Evolutionary conservation across 2,888 invertebrate genomes (phyloP).

Genomic region (Eupithecia exiguata): DNA sequence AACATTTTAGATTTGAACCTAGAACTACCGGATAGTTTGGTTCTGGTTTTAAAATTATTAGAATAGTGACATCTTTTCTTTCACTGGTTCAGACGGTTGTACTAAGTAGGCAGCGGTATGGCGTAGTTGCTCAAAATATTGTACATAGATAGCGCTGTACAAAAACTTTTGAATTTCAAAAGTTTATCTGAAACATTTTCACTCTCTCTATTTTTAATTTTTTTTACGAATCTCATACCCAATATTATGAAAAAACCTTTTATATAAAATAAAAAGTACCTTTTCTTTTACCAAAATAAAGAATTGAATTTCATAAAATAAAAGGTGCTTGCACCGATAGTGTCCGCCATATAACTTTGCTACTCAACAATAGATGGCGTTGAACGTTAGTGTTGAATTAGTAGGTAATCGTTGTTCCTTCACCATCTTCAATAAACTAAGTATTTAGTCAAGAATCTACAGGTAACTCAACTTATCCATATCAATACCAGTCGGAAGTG

Average conservation of each 20-base stretch:
- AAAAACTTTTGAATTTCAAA: not conserved
- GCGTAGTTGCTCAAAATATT: not conserved
- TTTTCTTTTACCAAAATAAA: too few species aligned
- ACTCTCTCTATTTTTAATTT: not conserved
- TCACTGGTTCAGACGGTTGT: not conserved
- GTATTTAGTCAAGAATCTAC: too few species aligned
- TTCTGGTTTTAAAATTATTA: not conserved
- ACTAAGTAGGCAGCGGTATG: not conserved
- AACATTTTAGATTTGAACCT: too few species aligned
- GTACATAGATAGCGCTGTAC: slow-evolving; percentile 3
- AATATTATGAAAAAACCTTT: too few species aligned
- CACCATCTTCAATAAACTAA: not conserved
- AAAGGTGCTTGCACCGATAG: not conserved
- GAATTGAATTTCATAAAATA: not conserved
- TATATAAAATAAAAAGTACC: too few species aligned
- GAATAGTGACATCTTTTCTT: slow-evolving; percentile 22
- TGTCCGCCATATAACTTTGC: not conserved
- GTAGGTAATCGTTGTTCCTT: not conserved
- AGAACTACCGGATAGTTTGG: too few species aligned
- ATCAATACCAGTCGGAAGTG: too few species aligned
- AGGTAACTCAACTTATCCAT: too few species aligned
- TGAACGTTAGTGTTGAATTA: not conserved
- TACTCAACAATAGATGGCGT: not conserved
- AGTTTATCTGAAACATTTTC: not conserved
- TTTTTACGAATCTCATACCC: too few species aligned